These are phyloP conservation scores for Ctenopoma kingsleyae DNA, from an alignment of 2,797 vertebrate species.

Conservation along the genomic window DNA sequence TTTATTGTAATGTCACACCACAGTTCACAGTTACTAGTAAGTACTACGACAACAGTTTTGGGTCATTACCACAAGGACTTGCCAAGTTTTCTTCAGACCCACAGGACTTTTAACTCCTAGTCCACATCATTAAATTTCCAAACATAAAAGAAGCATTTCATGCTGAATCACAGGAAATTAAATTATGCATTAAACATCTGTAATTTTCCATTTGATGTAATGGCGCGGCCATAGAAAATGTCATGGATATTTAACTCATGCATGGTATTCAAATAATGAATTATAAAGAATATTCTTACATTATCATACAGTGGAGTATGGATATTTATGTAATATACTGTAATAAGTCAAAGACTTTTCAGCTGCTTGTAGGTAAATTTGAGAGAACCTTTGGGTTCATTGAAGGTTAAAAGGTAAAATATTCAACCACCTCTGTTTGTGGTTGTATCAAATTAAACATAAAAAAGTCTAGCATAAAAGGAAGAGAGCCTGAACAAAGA, in stretches of 20 bases:
- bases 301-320: not conserved
- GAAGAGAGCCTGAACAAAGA: no score
- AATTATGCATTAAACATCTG: slow-evolving; percentile 36
- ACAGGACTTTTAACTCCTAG: slow-evolving; percentile 6
- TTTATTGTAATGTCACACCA: slow-evolving; percentile 16
- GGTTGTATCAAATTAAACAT: no score
- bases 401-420: not conserved
- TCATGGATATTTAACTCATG: not conserved
- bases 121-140: slow-evolving; percentile 37
- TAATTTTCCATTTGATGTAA: slow-evolving; percentile 36
- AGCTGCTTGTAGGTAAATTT: slow-evolving; percentile 2
- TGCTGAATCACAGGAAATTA: slow-evolving; percentile 5
- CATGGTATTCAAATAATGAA: not conserved
- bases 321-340: not conserved
- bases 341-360: not conserved
- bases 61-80: slow-evolving; percentile 13
- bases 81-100: not conserved
- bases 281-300: not conserved
- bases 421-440: no score
- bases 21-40: not conserved
- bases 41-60: slow-evolving; percentile 6
- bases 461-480: no score
- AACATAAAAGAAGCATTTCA: slow-evolving; percentile 26
- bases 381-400: not conserved
- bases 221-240: slow-evolving; percentile 10